phyloP scores from a whole-genome alignment of 2,888 invertebrate genomes.

The Unio delphinus region DNA sequence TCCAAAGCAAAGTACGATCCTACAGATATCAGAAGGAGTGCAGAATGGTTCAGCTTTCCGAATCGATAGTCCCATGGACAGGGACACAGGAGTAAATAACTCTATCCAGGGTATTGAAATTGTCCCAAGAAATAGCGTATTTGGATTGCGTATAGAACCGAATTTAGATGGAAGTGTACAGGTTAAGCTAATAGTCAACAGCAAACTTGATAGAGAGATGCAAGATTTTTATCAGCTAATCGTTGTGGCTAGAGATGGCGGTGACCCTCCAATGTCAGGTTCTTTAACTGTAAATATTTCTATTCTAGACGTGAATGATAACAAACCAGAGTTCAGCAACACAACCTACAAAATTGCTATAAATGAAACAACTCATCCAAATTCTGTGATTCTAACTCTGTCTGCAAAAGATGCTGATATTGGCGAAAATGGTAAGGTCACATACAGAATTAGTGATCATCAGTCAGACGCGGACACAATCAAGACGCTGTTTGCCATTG shows the following conservation, averaged over 20 bases:
- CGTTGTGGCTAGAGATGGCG: constrained; percentile 57
- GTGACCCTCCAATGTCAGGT: constrained; percentile 40
- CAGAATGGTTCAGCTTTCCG: constrained; percentile 31
- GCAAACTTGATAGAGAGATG: constrained; percentile 52
- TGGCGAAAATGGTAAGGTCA: constrained; percentile 80
- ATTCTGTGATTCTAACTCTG: constrained; percentile 72
- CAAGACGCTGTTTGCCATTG: constrained; percentile 25
- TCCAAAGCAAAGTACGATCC: constrained; percentile 23
- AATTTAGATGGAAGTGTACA: constrained; percentile 17
- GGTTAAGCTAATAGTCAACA: constrained; percentile 37
- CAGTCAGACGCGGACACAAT: constrained; percentile 35
- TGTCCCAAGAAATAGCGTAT: constrained; percentile 17
- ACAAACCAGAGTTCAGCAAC: constrained; percentile 50
- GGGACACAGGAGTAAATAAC: constrained; percentile 50
- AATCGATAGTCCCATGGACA: constrained; percentile 48
- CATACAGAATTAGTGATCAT: constrained; percentile 68
- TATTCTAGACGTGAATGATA: constrained; percentile 59
- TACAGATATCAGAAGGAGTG: constrained; percentile 48
- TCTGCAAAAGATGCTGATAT: constrained; percentile 87
- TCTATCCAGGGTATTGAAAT: constrained; percentile 49
- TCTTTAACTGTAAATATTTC: constrained; percentile 49
- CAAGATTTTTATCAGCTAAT: constrained; percentile 44
- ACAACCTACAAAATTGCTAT: constrained; percentile 49
- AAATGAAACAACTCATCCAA: constrained; percentile 42
- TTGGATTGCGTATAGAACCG: constrained; percentile 13